phyloP scores from a whole-genome alignment of 2,888 invertebrate genomes.

The Galerucella calmariensis region DNA sequence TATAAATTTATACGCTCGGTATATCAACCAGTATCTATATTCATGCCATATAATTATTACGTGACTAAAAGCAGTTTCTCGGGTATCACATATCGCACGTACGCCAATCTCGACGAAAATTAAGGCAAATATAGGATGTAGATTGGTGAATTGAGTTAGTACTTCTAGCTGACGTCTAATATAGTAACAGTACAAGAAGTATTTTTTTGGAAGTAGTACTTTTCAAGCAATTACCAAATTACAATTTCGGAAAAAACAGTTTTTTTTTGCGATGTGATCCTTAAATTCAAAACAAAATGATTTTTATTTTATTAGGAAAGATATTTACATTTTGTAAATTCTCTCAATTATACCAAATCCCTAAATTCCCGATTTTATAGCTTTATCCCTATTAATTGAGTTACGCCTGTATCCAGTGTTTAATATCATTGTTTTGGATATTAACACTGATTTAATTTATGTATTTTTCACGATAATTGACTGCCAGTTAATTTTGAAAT shows the following conservation, averaged over 20 bases:
- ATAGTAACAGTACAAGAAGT: no score
- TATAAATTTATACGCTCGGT: neutral
- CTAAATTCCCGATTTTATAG: neutral
- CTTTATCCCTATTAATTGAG: neutral
- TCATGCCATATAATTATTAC: neutral
- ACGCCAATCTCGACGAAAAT: neutral
- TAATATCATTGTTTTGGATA: neutral
- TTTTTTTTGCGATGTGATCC: no score
- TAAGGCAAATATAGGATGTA: neutral
- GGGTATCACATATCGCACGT: neutral
- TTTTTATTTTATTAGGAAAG: no score
- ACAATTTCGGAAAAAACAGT: no score
- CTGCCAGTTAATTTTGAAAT: neutral
- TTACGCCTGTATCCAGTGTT: neutral
- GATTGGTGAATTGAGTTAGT: neutral
- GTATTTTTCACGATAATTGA: neutral
- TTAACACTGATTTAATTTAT: neutral
- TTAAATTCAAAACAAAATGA: no score
- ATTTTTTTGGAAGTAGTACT: no score
- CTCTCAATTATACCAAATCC: neutral
- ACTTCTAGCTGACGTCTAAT: neutral
- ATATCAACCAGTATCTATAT: neutral
- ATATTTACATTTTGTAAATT: no score
- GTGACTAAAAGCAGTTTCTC: neutral
- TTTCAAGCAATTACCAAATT: no score